Percentiles rank a stretch among this genome's conserved stretches.
These are phyloP conservation scores for Hippocampus abdominalis DNA, from an alignment of 2,113 vertebrate species.

Conservation along the genomic window DNA sequence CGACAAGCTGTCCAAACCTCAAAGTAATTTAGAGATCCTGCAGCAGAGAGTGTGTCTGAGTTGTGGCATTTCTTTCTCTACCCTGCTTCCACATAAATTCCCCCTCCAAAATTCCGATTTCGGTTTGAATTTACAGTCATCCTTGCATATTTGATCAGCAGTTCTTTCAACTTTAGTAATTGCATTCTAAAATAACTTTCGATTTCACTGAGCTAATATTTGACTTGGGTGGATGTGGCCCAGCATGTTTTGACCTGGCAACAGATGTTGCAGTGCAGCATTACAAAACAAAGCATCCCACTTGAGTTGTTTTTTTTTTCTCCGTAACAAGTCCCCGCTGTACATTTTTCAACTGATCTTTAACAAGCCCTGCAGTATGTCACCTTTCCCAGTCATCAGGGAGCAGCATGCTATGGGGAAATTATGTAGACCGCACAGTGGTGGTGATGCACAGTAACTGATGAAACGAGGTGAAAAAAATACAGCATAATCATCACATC, in stretches of 20 bases:
- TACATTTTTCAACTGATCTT: no score
- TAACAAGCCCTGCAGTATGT: no score
- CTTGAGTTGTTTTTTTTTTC: no score
- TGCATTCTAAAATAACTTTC: neutral
- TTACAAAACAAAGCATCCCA: no score
- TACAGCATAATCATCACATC: no score
- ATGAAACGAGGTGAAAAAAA: no score
- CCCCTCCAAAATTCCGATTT: constrained; percentile 17
- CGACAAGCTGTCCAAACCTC: constrained; percentile 73
- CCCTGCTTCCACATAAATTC: constrained; percentile 17
- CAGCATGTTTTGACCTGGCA: neutral
- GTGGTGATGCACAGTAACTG: no score
- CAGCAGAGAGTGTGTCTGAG: constrained; percentile 63
- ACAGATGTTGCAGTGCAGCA: no score
- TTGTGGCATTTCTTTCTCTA: constrained; percentile 61
- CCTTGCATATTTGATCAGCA: neutral
- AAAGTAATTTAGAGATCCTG: constrained; percentile 71
- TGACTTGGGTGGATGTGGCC: neutral
- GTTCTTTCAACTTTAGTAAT: neutral
- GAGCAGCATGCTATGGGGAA: no score
- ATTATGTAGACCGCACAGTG: no score
- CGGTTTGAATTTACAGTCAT: neutral
- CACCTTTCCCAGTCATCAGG: no score
- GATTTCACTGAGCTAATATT: neutral
- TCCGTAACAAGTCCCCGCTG: no score